Evolutionary conservation across 2,888 invertebrate species (phyloP).

Genomic region (Sminthurinus aureus): DNA sequence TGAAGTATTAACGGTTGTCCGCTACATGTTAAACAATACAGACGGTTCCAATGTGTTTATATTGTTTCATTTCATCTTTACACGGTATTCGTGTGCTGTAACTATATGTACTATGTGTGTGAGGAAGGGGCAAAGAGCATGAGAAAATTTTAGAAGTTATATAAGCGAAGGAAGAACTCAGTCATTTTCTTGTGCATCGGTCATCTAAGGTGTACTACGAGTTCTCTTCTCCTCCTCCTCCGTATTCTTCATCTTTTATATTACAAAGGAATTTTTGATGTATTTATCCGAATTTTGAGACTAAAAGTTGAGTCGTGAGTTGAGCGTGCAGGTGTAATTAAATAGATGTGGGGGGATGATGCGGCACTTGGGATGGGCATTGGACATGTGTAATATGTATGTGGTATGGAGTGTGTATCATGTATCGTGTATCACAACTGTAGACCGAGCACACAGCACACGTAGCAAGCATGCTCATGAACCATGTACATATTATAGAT

Average conservation of each 20-base stretch:
- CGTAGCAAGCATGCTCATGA: not conserved
- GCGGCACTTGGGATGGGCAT: constrained; percentile 37
- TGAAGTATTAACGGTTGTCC: no score
- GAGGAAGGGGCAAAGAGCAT: constrained; percentile 34
- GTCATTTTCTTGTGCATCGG: constrained; percentile 28
- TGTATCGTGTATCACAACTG: not conserved
- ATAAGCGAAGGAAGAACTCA: constrained; percentile 8
- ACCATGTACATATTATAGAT: not conserved
- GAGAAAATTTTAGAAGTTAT: constrained; percentile 28
- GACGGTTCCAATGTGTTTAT: no score
- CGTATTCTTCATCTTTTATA: constrained; percentile 9
- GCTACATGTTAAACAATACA: no score
- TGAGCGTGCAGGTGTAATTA: constrained; percentile 39
- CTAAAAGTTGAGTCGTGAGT: constrained; percentile 39
- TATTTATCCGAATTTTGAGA: constrained; percentile 41
- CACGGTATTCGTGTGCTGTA: not conserved
- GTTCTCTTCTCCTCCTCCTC: constrained; percentile 12
- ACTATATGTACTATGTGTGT: not conserved
- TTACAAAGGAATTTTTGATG: constrained; percentile 31
- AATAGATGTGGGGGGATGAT: constrained; percentile 35
- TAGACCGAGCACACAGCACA: not conserved
- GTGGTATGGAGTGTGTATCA: not conserved
- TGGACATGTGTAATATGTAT: not conserved
- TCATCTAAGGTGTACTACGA: no score
- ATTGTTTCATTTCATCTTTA: not conserved